Evolutionary conservation across 2,888 invertebrate species (phyloP), one percentile per base, ranked within the genome.

Genomic region (Oithona nana): DNA sequence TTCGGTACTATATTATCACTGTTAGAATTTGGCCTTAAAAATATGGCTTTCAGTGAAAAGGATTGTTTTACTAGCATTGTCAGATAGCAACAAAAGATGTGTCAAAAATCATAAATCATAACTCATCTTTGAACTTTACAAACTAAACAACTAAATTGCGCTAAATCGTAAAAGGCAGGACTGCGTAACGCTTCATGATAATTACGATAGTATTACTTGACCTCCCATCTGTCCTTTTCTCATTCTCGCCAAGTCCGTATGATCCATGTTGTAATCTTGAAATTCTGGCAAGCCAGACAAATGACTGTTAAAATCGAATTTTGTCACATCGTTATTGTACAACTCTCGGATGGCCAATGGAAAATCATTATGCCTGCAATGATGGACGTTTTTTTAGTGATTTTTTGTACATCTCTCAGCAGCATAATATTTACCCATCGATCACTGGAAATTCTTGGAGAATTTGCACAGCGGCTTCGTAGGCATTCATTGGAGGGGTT

Each of bases 241-340:
- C n/a, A 74, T 66, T 31, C 73, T 64, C 0, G 70, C 70, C 26
- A 74, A 72, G 64, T 74, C 74, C 1, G 73, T 73, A 51, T 73
- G 72, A 48, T 59, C 39, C 48, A 48, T 3, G 49, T 2, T 13
- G 22, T 59, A 59, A 54, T 54, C 54, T 3, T 20, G 3, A 2
- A 54, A 24, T 54, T 24, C 20, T 26, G 22, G 24, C 4, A 6
- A 11, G 16, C 48, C 3, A 11, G 48, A 26, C 8, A 28, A 61
- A 63, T 64, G 62, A 4, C 54, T 30, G 26, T 62, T 51, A 24
- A 67, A 55, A 57, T 67, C 63, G 11, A 65, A 56, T 16, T 64
- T 20, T 8, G 51, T 52, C 39, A 67, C 30, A 24, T 63, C 57
- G 63, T 67, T 67, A 11, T 63, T 20, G 39, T 63, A 61, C 28